Percentiles rank a stretch among this genome's conserved stretches.
phyloP scores from a whole-genome alignment of 1,140 invertebrate species.

The Aphidius gifuensis region DNA sequence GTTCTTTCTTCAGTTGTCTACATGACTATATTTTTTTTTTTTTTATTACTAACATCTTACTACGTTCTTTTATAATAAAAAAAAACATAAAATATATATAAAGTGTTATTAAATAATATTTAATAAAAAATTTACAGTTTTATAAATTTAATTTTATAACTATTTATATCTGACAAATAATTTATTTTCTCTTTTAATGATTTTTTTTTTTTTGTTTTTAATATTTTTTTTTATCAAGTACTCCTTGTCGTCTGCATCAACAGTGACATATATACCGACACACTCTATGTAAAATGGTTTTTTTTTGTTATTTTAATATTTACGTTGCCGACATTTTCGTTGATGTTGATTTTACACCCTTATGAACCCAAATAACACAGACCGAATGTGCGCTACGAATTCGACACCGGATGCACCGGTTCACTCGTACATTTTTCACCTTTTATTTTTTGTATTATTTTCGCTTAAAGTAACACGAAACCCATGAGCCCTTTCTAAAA shows the following conservation, averaged over 20 bases:
- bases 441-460: slow-evolving; percentile 6
- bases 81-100: no score
- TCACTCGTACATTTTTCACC: background rate
- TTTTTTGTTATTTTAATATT: background rate
- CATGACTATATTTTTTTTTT: slow-evolving; percentile 5
- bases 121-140: background rate
- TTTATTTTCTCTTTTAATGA: background rate
- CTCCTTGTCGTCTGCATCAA: no score
- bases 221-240: background rate
- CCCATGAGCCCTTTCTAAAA: slow-evolving; percentile 12
- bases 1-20: slow-evolving; percentile 1
- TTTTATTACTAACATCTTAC: background rate
- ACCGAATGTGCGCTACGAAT: slow-evolving; percentile 3
- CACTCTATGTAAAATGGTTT: background rate
- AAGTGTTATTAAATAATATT: no score
- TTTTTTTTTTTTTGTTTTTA: background rate
- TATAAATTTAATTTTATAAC: background rate
- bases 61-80: no score
- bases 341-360: slow-evolving; percentile 20
- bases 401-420: slow-evolving; percentile 20
- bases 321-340: background rate
- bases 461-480: slow-evolving; percentile 15
- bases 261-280: background rate
- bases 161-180: no score
- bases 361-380: slow-evolving; percentile 5